These are phyloP conservation scores for Acanthochromis polyacanthus DNA, from an alignment of 2,113 vertebrate species.

Conservation along the genomic window DNA sequence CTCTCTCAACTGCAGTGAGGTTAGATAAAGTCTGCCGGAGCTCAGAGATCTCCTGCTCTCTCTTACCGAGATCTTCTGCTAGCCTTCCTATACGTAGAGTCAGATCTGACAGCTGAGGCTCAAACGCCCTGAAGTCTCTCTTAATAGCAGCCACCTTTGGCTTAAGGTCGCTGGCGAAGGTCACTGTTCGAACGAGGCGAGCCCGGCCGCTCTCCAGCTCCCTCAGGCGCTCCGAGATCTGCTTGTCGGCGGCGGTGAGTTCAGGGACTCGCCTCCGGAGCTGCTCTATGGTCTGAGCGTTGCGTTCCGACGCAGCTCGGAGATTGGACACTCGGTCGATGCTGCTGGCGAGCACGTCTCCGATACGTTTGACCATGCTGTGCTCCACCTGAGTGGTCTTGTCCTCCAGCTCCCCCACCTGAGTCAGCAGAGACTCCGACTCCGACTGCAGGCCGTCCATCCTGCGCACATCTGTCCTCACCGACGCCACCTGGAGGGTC, in stretches of 20 bases:
- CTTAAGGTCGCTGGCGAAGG: conserved; percentile 92
- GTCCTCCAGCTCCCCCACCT: conserved; percentile 85
- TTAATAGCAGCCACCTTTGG: conserved; percentile 90
- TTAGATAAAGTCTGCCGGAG: conserved; percentile 88
- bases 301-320: conserved; percentile 85
- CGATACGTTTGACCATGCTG: conserved; percentile 87
- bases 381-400: conserved; percentile 86
- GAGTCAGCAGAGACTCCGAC: conserved; percentile 83
- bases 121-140: conserved; percentile 88
- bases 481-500: conserved; percentile 82
- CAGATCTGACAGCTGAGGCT: conserved; percentile 90
- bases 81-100: conserved; percentile 90
- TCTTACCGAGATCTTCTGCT: conserved; percentile 86
- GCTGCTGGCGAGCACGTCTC: conserved; percentile 89
- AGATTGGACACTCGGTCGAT: conserved; percentile 89
- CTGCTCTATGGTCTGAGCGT: conserved; percentile 83
- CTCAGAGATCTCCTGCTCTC: conserved; percentile 86
- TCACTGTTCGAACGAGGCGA: conserved; percentile 88
- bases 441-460: conserved; percentile 92
- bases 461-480: conserved; percentile 93
- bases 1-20: conserved; percentile 81
- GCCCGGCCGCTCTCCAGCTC: conserved; percentile 90
- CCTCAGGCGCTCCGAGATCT: conserved; percentile 83
- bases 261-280: conserved; percentile 82
- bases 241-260: conserved; percentile 80